Conservation (phyloP, 2,797 vertebrate genomes). For the Sciurus vulgaris region DNA sequence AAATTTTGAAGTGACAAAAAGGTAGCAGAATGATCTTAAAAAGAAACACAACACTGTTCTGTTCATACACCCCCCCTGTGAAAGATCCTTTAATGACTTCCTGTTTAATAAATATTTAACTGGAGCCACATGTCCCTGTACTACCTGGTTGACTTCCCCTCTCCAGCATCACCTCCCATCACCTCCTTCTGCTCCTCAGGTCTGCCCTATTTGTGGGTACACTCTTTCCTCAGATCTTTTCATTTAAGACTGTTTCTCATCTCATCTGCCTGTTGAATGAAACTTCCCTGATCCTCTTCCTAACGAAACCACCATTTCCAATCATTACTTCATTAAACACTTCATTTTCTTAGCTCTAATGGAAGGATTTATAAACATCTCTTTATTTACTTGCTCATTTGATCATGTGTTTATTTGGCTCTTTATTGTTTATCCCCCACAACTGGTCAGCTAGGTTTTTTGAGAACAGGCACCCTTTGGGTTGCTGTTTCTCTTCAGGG, state of each 20-base stretch:
- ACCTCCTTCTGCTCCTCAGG: not conserved
- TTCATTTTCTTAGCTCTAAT: not conserved
- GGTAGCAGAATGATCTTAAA: not conserved
- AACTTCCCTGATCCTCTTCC: not conserved
- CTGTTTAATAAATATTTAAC: not conserved
- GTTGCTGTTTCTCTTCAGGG: not conserved
- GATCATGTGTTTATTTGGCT: not conserved
- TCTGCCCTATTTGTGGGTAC: not conserved
- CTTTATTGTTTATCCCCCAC: not conserved
- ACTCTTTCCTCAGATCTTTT: not conserved
- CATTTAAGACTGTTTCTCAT: not conserved
- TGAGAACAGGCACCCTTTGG: not conserved
- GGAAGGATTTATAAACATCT: not conserved
- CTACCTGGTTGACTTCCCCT: too few relatives aligned
- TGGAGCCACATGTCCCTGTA: not conserved
- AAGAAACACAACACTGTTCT: not conserved
- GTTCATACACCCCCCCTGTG: too few relatives aligned
- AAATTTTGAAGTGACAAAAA: slow-evolving; percentile 17
- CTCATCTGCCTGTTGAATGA: not conserved
- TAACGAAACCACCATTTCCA: not conserved
- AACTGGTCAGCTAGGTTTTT: not conserved
- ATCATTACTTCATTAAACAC: not conserved
- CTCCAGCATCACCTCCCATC: not conserved
- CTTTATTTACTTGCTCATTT: not conserved
- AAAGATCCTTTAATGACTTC: not conserved